phyloP scores from a whole-genome alignment of 2,797 vertebrate species.

The Megalops cyprinoides region DNA sequence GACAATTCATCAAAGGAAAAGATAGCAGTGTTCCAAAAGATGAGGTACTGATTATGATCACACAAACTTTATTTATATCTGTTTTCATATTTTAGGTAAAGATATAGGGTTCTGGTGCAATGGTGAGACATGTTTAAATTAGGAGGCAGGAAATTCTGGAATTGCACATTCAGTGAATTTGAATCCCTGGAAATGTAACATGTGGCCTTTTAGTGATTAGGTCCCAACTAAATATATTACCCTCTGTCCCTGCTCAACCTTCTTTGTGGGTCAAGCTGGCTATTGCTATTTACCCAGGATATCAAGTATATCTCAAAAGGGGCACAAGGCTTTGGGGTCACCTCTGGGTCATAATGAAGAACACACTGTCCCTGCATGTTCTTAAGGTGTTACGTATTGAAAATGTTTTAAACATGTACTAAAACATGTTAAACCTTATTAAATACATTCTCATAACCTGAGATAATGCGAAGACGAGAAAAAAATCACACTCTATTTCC shows the following conservation, averaged over 20 bases:
- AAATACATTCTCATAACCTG: not conserved
- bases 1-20: not conserved
- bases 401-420: not conserved
- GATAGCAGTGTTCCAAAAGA: not conserved
- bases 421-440: not conserved
- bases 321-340: too few relatives aligned
- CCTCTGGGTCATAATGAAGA: too few relatives aligned
- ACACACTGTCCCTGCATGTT: too few relatives aligned
- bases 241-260: constrained; percentile 24
- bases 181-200: constrained; percentile 22
- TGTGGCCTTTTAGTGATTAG: constrained; percentile 21
- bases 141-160: not conserved
- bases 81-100: not conserved
- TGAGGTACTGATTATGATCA: not conserved
- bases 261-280: constrained; percentile 39
- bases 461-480: too few relatives aligned
- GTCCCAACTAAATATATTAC: constrained; percentile 33
- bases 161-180: not conserved
- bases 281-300: not conserved
- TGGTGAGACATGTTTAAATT: not conserved
- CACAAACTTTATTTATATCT: not conserved
- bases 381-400: too few relatives aligned
- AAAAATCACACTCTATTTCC: too few relatives aligned
- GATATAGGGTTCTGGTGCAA: not conserved
- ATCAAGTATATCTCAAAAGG: too few relatives aligned